A percentile compares a stretch with the other conserved stretches of the same genome.
phyloP scores from a whole-genome alignment of 2,888 invertebrate genomes.

The Scaptomyza reducta region DNA sequence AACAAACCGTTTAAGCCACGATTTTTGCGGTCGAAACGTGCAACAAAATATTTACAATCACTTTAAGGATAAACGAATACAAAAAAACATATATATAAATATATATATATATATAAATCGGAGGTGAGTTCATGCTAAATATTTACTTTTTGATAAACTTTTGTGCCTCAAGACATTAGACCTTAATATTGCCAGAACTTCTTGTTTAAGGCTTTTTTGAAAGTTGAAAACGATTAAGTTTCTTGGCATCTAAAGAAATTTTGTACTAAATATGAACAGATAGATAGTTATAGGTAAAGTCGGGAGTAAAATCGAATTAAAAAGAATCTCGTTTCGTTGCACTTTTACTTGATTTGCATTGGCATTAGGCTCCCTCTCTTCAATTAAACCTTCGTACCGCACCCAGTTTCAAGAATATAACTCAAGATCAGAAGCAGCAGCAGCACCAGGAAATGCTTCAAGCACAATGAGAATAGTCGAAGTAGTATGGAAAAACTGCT shows the following conservation, averaged over 20 bases:
- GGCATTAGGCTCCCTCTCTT: slow-evolving; percentile 2
- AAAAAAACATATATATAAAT: slow-evolving; percentile 4
- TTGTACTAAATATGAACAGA: too few relatives aligned
- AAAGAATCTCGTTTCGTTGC: background rate
- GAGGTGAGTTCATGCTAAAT: slow-evolving; percentile 31
- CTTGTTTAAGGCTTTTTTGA: too few relatives aligned
- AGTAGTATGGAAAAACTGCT: too few relatives aligned
- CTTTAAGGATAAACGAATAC: slow-evolving; percentile 31
- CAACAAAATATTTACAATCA: slow-evolving; percentile 49
- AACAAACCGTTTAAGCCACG: slow-evolving; percentile 18
- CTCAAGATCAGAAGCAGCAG: slow-evolving; percentile 19
- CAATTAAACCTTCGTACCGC: slow-evolving; percentile 17
- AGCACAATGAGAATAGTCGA: slow-evolving; percentile 12
- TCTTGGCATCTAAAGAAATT: too few relatives aligned
- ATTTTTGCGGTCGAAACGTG: slow-evolving; percentile 23
- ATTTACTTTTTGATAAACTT: background rate
- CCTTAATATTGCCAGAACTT: too few relatives aligned
- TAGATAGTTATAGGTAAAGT: too few relatives aligned
- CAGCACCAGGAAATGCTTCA: slow-evolving; percentile 34
- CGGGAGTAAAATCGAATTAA: too few relatives aligned
- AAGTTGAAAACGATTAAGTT: too few relatives aligned
- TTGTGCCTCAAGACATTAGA: too few relatives aligned
- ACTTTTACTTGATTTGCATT: slow-evolving; percentile 14
- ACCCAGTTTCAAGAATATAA: slow-evolving; percentile 46
- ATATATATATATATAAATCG: slow-evolving; percentile 19